These are phyloP conservation scores for Acanthaster planci DNA, from an alignment of 35 echinoderm and acorn worm genomes.

Conservation along the genomic window DNA sequence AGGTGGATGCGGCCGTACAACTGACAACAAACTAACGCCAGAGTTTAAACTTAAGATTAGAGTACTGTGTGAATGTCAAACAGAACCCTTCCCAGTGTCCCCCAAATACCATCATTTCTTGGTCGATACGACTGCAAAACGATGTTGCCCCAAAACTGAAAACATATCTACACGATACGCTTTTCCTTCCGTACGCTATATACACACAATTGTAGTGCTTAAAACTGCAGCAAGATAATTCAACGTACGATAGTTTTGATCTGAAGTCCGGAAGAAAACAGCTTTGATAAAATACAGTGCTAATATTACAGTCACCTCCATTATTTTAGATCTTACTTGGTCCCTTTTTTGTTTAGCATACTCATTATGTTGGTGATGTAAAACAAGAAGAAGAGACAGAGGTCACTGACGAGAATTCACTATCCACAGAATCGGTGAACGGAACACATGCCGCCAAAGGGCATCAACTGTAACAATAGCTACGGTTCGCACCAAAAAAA, in stretches of 20 bases:
- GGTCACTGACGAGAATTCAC: conserved; percentile 3
- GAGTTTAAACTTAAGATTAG: no score
- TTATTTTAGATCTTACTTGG: conserved; percentile 11
- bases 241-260: conserved; percentile 16
- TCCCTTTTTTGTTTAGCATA: conserved; percentile 29
- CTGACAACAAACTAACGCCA: no score
- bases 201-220: conserved; percentile 19
- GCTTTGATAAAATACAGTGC: neutral
- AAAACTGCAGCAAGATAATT: conserved; percentile 1
- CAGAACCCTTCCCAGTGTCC: no score
- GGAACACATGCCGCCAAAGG: no score
- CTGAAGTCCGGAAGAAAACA: conserved; percentile 7
- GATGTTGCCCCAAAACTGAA: neutral
- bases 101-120: no score
- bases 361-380: conserved; percentile 7
- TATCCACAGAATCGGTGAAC: neutral
- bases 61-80: no score
- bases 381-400: neutral
- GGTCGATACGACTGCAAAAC: neutral
- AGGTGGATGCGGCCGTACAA: no score
- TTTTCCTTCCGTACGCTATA: conserved; percentile 12
- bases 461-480: no score
- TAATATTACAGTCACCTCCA: conserved; percentile 16
- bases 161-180: conserved; percentile 6
- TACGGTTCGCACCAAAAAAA: no score